Base-by-base conservation (phyloP, 2,113 vertebrate genomes). In the Bungarus multicinctus region DNA sequence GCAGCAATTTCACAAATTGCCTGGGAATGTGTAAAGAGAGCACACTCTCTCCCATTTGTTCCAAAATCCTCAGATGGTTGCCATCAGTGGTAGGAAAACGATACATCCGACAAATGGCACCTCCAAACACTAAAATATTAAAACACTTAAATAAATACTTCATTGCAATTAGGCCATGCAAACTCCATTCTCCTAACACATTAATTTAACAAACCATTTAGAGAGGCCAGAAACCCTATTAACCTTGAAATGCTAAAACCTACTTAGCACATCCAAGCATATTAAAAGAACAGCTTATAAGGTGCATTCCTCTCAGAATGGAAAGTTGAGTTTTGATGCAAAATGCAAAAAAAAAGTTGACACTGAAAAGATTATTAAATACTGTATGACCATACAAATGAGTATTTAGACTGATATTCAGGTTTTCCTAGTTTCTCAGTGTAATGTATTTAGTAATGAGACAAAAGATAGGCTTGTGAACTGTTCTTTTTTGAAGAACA, bases 41-140 rank as follows among this genome's bases (percentile, higher is more conserved):
- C 91, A 98, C 64, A 0, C 99, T 99, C 96, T 99, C 99, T 0
- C 99, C 99, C 99, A 99, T 99, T 97, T 99, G 99, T 96, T 99
- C 99, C 96, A 99, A 97, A 94, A 99, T 99, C 53, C 99, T 98
- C 55, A 99, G 96, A 96, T 99, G 99, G 97, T 98, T 99, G 92
- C 98, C 99, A 0, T 99, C 99, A 0, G 98, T 99, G 60, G 99
- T 99, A 54, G 99, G 99, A 96, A 99, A 98, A 23, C 99, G 99
- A 95, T 99, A 99, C 99, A 99, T 99, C 93, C 99, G 98, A 90
- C 98, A 99, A 98, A 99, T 99, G 91, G 99, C 99, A 0, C 99
- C 99, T 1, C 99, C 99, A 12, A 99, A 99, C 96, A 99, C 99
- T 99, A 92, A 34, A 85, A 93, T 74, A 94, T 92, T 45, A 90